Evolutionary conservation across 2,797 vertebrate species (phyloP).

Genomic region (Coregonus ussuriensis): DNA sequence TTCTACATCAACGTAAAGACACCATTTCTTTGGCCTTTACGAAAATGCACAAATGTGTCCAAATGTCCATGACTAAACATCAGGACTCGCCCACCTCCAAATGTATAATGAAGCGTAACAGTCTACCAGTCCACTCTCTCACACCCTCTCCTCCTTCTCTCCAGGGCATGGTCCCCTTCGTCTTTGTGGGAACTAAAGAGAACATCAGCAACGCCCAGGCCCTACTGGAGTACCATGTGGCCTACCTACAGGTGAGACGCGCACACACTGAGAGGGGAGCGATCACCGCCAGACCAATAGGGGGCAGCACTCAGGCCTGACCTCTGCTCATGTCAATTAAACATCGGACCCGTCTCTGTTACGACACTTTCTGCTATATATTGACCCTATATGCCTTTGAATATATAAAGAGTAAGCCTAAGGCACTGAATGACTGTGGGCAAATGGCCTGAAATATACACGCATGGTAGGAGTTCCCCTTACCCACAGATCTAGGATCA

Average conservation of each 20-base stretch:
- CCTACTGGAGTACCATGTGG: conserved; percentile 90
- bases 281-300: conserved; percentile 28
- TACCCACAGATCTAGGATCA: no score
- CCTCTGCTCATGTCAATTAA: conserved; percentile 20
- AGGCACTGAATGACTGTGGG: not conserved
- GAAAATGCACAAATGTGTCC: not conserved
- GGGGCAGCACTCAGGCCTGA: conserved; percentile 13
- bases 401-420: not conserved
- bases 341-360: not conserved
- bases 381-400: not conserved
- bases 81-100: not conserved
- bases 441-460: not conserved
- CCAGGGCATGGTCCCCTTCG: conserved; percentile 92
- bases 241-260: conserved; percentile 85
- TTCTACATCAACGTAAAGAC: not conserved
- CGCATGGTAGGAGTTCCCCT: no score
- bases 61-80: not conserved
- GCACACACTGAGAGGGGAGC: not conserved
- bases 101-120: not conserved
- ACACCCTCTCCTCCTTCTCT: conserved; percentile 11
- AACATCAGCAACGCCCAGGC: conserved; percentile 93
- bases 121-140: not conserved
- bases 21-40: not conserved
- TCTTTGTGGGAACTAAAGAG: conserved; percentile 92
- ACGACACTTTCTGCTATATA: not conserved